Evolutionary conservation across 2,113 vertebrate genomes (phyloP).

Genomic region (Glaucomys volans): DNA sequence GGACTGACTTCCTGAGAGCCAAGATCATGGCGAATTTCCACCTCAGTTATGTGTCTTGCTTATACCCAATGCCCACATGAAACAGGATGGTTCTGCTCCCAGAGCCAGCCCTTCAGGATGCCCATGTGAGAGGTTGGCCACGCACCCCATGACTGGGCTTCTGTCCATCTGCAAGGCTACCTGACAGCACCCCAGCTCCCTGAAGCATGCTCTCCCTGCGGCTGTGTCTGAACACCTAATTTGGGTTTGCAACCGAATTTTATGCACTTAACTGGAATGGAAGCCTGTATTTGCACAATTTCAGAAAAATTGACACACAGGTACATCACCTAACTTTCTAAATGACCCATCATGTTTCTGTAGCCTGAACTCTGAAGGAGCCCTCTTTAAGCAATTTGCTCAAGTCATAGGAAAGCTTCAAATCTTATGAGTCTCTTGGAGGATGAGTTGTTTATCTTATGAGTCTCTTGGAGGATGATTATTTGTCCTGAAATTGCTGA

Average conservation of each 20-base stretch:
- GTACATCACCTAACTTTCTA: background rate
- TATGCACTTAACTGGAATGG: background rate
- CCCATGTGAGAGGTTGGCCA: background rate
- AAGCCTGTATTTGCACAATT: background rate
- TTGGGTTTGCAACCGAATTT: background rate
- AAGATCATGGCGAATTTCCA: background rate
- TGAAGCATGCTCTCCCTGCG: rapidly evolving
- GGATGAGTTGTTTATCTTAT: background rate
- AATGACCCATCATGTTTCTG: background rate
- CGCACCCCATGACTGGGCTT: background rate
- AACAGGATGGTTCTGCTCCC: background rate
- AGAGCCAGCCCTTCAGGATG: background rate
- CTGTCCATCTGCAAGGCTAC: background rate
- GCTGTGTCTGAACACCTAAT: background rate
- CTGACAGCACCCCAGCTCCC: background rate
- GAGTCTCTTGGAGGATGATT: background rate
- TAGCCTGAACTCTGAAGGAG: background rate
- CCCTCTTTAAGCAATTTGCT: background rate
- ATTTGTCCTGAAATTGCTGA: constrained; percentile 38
- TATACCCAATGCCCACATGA: background rate
- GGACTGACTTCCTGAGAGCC: background rate
- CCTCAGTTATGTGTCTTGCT: background rate
- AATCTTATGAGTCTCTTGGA: background rate
- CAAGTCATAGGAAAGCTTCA: background rate
- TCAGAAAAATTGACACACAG: background rate